A percentile compares a stretch with the other conserved stretches of the same genome.
Conservation (phyloP, 2,888 invertebrate species). For the Acronicta leporina region DNA sequence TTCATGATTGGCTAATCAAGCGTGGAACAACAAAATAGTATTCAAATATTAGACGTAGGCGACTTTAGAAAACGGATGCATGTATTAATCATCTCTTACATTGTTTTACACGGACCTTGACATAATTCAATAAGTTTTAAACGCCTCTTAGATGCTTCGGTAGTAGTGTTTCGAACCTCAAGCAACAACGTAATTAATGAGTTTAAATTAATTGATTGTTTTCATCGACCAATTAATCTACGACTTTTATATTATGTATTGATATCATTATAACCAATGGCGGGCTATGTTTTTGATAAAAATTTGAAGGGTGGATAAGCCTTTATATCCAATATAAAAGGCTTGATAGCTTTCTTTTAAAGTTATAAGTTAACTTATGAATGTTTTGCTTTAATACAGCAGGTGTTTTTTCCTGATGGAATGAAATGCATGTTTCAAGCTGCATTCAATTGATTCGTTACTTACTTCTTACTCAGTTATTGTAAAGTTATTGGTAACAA, state of each 20-base stretch:
- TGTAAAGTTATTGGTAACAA: not conserved
- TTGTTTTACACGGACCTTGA: slow-evolving; percentile 75
- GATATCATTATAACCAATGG: too few relatives aligned
- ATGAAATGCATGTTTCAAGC: not conserved
- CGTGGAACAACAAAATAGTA: slow-evolving; percentile 50
- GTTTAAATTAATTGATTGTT: not conserved
- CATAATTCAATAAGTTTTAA: slow-evolving; percentile 57
- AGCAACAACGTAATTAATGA: not conserved
- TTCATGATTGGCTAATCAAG: slow-evolving; percentile 12
- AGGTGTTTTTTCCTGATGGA: not conserved
- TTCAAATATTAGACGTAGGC: slow-evolving; percentile 62
- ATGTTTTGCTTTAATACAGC: too few relatives aligned
- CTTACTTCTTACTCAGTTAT: not conserved
- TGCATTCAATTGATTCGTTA: too few relatives aligned
- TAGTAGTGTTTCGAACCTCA: not conserved
- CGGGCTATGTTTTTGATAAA: too few relatives aligned
- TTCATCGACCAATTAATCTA: not conserved
- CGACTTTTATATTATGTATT: not conserved
- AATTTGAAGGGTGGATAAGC: too few relatives aligned
- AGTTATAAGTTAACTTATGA: too few relatives aligned
- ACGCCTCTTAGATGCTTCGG: not conserved
- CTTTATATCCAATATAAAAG: too few relatives aligned
- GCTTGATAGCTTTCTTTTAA: too few relatives aligned
- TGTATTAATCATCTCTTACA: slow-evolving; percentile 67
- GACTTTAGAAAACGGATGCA: slow-evolving; percentile 62